Percentiles rank a stretch among this genome's conserved stretches.
phyloP scores from a whole-genome alignment of 2,113 vertebrate genomes.

The Bothrops jararaca region DNA sequence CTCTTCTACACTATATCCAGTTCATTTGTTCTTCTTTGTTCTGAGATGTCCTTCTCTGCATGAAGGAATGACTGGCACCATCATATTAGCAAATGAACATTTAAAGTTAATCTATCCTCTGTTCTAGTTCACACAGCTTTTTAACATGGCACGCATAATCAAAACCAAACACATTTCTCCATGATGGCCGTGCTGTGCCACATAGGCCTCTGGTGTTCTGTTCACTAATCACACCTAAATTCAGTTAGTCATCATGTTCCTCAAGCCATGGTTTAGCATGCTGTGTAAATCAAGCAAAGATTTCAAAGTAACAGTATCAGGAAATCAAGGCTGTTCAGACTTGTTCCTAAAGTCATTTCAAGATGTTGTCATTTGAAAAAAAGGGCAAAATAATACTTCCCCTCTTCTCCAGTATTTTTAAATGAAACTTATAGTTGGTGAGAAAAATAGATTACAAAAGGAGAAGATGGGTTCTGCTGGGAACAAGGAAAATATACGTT shows the following conservation, averaged over 20 bases:
- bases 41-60: neutral
- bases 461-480: conserved; percentile 25
- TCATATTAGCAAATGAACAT: neutral
- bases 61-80: neutral
- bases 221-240: neutral
- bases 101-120: neutral
- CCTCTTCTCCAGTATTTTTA: neutral
- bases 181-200: neutral
- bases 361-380: conserved; percentile 7
- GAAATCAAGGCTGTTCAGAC: neutral
- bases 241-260: neutral
- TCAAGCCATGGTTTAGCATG: neutral
- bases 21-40: neutral
- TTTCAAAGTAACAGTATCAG: neutral
- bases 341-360: conserved; percentile 10
- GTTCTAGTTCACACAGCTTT: neutral
- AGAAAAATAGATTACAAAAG: conserved; percentile 38
- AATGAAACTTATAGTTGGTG: conserved; percentile 28
- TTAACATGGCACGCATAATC: neutral
- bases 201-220: neutral
- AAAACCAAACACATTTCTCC: neutral
- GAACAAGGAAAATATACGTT: neutral
- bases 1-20: neutral
- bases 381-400: neutral
- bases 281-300: neutral